Evolutionary conservation across 1,140 invertebrate species (phyloP), one percentile per base, ranked within the genome.

Genomic region (Hylaeus anthracinus): DNA sequence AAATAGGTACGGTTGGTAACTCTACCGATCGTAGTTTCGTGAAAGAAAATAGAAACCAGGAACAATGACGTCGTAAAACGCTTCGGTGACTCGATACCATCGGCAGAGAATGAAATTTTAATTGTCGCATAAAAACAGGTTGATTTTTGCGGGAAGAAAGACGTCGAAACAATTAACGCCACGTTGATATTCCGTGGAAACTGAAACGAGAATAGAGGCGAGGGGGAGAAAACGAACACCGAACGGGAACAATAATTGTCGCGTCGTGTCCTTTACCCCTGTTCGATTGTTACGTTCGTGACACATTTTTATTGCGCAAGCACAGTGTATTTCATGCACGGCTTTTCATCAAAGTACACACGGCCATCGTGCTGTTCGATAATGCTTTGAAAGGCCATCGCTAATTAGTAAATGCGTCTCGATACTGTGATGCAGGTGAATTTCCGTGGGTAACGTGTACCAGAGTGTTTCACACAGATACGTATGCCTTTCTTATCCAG

Each of bases 61-160:
- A 45, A 67, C 65, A 67, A 67, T 67, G 10, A 45, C 45, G 65
- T 67, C 65, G 65, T 67, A 53, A 67, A 67, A 51, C 65, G 45
- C n/a, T 37, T n/a, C 15, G 9, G 65, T 51, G 37, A 67, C 65
- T 51, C 65, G n/a, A 48, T 45, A 10, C 65, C 45, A 51, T 67
- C 65, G 65, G 43, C 2, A 26, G 65, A 67, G 45, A 67, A 67
- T 67, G 65, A 67, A 67, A 67, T 67, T 67, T 67, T 67, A 67
- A 67, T 67, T 67, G 65, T 53, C 65, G 65, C 65, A n/a, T 67
- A 67, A 67, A 67, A 67, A 67, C 65, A 51, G 65, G 8, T 37
- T 53, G 65, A 51, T n/a, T 67, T 51, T 51, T 41, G 51, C 37
- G 51, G 14, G 67, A 56, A 43, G 8, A 55, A 41, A 51, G 3